phyloP scores from a whole-genome alignment of 2,113 vertebrate genomes.

The Calonectris borealis region DNA sequence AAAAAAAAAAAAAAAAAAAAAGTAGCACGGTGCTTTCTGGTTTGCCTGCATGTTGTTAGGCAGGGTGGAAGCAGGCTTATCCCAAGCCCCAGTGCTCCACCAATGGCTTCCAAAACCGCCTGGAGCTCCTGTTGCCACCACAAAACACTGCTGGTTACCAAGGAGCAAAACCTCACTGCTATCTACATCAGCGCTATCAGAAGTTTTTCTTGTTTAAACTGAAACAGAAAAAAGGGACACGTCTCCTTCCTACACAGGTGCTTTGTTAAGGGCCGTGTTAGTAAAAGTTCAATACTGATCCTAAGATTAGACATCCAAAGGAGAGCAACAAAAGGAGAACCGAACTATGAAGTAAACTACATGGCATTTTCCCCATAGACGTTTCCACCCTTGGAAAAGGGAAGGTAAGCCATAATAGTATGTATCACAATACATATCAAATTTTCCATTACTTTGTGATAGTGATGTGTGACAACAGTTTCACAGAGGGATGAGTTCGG shows the following conservation, averaged over 20 bases:
- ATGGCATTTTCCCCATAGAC: background rate
- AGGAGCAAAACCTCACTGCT: background rate
- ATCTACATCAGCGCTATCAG: background rate
- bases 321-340: background rate
- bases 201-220: background rate
- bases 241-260: background rate
- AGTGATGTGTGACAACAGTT: background rate
- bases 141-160: constrained; percentile 2
- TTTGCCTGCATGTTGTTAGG: background rate
- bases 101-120: background rate
- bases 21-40: background rate
- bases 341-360: background rate
- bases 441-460: constrained; percentile 6
- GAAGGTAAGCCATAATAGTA: background rate
- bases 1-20: background rate
- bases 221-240: background rate
- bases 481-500: background rate
- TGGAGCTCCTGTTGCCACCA: background rate
- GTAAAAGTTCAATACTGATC: background rate
- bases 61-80: background rate
- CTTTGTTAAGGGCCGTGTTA: background rate
- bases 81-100: background rate
- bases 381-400: background rate
- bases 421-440: background rate
- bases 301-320: background rate